phyloP scores from a whole-genome alignment of 2,888 invertebrate species.

The Graphium colonna region DNA sequence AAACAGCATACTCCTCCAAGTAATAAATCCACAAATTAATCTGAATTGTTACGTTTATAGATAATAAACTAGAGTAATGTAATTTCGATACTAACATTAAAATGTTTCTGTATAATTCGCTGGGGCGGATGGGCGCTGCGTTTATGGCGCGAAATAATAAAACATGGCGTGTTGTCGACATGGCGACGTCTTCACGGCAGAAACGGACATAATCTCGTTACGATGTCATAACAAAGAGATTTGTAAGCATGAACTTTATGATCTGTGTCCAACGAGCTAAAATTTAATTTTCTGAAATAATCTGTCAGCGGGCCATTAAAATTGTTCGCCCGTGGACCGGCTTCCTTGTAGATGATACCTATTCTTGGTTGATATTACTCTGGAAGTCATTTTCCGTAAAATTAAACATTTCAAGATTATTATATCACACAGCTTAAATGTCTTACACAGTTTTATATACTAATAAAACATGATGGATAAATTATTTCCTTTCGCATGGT shows the following conservation, averaged over 20 bases:
- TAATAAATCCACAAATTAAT: slow-evolving; percentile 29
- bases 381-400: slow-evolving; percentile 8
- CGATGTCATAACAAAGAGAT: slow-evolving; percentile 80
- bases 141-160: slow-evolving; percentile 72
- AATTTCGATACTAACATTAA: slow-evolving; percentile 56
- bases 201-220: slow-evolving; percentile 78
- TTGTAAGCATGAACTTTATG: slow-evolving; percentile 79
- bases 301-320: slow-evolving; percentile 75
- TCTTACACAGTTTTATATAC: too few species aligned
- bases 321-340: slow-evolving; percentile 66
- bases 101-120: slow-evolving; percentile 62
- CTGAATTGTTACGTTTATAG: slow-evolving; percentile 56
- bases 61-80: slow-evolving; percentile 54
- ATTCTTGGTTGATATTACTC: slow-evolving; percentile 33
- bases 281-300: slow-evolving; percentile 80
- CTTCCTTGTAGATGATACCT: slow-evolving; percentile 26
- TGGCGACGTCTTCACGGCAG: slow-evolving; percentile 68
- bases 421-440: slow-evolving; percentile 19
- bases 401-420: slow-evolving; percentile 27
- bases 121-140: slow-evolving; percentile 42
- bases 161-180: slow-evolving; percentile 66
- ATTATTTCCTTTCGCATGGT: too few species aligned
- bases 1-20: too few species aligned
- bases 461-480: too few species aligned
- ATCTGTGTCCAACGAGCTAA: slow-evolving; percentile 77